Evolutionary conservation across 35 echinoderm and acorn worm species (phyloP).

Genomic region (Acanthaster planci): DNA sequence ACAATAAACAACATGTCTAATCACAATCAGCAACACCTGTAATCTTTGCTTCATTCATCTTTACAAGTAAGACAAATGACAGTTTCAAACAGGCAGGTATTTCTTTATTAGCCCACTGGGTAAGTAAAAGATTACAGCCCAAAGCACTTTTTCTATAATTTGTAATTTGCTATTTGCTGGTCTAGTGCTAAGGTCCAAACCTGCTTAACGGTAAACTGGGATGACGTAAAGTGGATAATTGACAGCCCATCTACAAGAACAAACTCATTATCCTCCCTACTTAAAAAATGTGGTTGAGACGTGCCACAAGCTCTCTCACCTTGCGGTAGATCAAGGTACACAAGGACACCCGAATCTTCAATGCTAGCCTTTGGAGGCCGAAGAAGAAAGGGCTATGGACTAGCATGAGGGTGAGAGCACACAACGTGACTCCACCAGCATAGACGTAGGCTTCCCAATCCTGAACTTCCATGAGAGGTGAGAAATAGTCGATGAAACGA

Average conservation of each 20-base stretch:
- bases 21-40: too few species aligned
- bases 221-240: background rate
- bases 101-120: too few species aligned
- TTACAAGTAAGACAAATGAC: too few species aligned
- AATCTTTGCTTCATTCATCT: too few species aligned
- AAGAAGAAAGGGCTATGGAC: constrained; percentile 84
- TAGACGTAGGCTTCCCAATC: constrained; percentile 56
- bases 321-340: constrained; percentile 82
- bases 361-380: constrained; percentile 56
- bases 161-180: too few species aligned
- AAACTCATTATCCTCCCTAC: background rate
- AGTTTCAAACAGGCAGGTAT: too few species aligned
- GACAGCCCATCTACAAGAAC: background rate
- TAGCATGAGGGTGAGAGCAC: constrained; percentile 46
- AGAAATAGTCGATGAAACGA: constrained; percentile 80
- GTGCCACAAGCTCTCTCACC: constrained; percentile 66
- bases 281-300: constrained; percentile 54
- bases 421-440: constrained; percentile 49
- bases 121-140: too few species aligned
- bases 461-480: background rate
- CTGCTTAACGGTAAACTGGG: background rate
- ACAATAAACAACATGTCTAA: too few species aligned
- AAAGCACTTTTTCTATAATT: too few species aligned
- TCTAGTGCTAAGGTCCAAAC: background rate
- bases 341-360: constrained; percentile 74